Conservation (phyloP, 2,797 vertebrate species). For the Rhinophrynus dorsalis region DNA sequence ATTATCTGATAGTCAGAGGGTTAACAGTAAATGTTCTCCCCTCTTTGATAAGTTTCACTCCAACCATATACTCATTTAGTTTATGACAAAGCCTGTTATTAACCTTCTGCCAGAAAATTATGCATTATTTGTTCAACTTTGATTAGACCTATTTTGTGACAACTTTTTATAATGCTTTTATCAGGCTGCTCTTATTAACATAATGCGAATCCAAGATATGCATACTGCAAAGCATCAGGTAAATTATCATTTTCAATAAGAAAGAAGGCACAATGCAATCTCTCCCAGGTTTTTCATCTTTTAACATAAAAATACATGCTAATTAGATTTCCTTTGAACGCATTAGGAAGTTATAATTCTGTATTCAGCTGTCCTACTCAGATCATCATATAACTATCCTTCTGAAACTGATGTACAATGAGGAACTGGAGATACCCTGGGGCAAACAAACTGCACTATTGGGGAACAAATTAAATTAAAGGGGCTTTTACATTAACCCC, state of each 20-base stretch:
- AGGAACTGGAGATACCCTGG: no score
- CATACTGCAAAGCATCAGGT: background rate
- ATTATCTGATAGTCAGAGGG: no score
- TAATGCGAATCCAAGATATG: slow-evolving; percentile 7
- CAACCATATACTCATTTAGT: background rate
- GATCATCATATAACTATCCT: no score
- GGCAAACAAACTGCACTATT: no score
- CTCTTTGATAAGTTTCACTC: background rate
- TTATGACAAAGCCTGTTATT: background rate
- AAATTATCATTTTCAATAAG: background rate
- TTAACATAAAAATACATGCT: background rate
- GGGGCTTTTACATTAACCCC: no score
- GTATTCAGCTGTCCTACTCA: background rate
- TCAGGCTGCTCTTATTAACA: background rate
- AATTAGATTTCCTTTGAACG: background rate
- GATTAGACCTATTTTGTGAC: background rate
- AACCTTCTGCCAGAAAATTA: slow-evolving; percentile 7
- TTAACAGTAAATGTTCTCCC: no score
- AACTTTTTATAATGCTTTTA: slow-evolving; percentile 1
- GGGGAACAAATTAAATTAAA: no score
- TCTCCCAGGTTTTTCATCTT: background rate
- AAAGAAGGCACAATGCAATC: background rate
- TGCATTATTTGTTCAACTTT: background rate
- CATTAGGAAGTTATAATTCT: background rate
- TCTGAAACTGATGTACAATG: no score